Percentiles rank a stretch among this genome's conserved stretches.
Evolutionary conservation across 2,888 invertebrate species (phyloP).

Genomic region (Limnephilus marmoratus): DNA sequence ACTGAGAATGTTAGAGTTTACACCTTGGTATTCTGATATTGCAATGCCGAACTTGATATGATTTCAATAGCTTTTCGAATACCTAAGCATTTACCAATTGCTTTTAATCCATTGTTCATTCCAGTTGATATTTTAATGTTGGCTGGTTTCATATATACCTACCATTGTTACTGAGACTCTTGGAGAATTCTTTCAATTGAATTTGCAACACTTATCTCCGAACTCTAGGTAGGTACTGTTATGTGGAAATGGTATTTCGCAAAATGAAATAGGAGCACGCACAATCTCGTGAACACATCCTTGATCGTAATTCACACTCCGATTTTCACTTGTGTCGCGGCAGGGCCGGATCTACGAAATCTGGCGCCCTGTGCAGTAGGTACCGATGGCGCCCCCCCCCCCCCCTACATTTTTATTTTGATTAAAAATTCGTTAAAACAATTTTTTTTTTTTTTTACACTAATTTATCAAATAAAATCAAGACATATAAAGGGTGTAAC

Average conservation of each 20-base stretch:
- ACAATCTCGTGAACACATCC: not conserved
- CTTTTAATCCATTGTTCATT: constrained; percentile 24
- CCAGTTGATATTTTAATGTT: not conserved
- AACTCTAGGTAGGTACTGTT: not conserved
- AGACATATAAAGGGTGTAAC: no score
- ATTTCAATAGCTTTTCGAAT: constrained; percentile 23
- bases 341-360: no score
- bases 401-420: no score
- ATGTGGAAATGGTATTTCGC: not conserved
- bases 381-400: no score
- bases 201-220: not conserved
- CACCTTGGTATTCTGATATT: not conserved
- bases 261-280: not conserved
- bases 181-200: not conserved
- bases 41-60: constrained; percentile 12
- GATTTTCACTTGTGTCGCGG: not conserved
- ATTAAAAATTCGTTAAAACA: no score
- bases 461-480: no score
- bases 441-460: no score
- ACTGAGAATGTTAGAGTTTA: not conserved
- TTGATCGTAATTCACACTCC: not conserved
- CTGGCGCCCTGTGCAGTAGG: no score
- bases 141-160: constrained; percentile 4
- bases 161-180: constrained; percentile 16
- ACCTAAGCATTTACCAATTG: not conserved